Base-by-base conservation (phyloP, 2,797 vertebrate genomes). In the Spheniscus humboldti region DNA sequence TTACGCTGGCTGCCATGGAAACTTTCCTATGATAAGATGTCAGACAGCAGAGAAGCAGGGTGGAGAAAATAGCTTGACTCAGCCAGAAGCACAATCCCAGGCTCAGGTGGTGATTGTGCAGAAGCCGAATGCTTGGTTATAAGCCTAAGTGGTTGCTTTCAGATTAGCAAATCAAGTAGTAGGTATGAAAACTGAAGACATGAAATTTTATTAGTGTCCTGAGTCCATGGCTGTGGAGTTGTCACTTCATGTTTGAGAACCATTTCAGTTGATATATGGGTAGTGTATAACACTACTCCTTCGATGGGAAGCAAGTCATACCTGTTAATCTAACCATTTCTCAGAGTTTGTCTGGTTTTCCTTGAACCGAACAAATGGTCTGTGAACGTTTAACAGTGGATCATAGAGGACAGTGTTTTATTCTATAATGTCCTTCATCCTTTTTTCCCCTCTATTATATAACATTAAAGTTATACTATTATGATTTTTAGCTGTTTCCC, bases 1-100 rank as follows among this genome's bases (percentile, higher is more conserved):
- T 83, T 83, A 28, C 8, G 6, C 69, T 64, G 62, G 53, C 64
- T 95, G 62, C 73, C 52, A 72, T 90, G 88, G 66, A 86, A 96
- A 86, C 52, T 76, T 89, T 60, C 19, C 52, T 31, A 7, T 76
- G 64, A 53, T n/a, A 45, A 86, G 52, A 45, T 74, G 56, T 60
- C 45, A 87, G 45, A 59, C 24, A 25, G 31, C 27, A 86, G 72
- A 79, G 63, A 69, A 90, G 60, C 11, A 50, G 25, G 24, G 28
- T 55, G 31, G 31, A 87, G 47, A 85, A 87, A 87, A 92, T 43
- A 71, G 24, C 33, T 47, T 74, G 33, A 43, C 22, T 90, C 13
- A 39, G 9, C 11, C 35, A 86, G 83, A 78, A 86, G 56, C 9
- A 71, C 88, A 92, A 74, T 39, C 16, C 13, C 30, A 60, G 23